phyloP scores from a whole-genome alignment of 2,888 invertebrate genomes.

The Phyllotreta cruciferae region DNA sequence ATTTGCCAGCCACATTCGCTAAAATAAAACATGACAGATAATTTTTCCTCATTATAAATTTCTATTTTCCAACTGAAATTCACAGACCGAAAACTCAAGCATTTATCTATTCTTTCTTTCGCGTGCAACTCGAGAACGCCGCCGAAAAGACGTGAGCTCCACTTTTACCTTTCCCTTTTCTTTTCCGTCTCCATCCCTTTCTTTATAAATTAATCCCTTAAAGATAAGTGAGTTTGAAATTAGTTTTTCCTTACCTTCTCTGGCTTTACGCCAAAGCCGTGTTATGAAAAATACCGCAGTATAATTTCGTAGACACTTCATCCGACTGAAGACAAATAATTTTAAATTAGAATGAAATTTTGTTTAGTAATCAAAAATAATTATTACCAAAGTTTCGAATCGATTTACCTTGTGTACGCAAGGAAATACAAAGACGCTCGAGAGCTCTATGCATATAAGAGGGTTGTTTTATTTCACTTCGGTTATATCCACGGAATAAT shows the following conservation, averaged over 20 bases:
- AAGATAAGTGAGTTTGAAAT: conserved; percentile 34
- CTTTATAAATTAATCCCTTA: conserved; percentile 34
- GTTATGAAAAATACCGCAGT: conserved; percentile 30
- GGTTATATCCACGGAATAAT: no score
- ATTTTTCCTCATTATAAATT: not conserved
- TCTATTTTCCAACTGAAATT: not conserved
- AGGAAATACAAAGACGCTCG: not conserved
- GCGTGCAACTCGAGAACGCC: conserved; percentile 27
- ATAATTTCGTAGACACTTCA: conserved; percentile 24
- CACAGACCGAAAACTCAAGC: conserved; percentile 11
- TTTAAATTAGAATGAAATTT: conserved; percentile 28
- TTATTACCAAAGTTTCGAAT: conserved; percentile 4
- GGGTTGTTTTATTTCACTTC: no score
- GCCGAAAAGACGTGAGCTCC: conserved; percentile 17
- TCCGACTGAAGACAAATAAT: conserved; percentile 26
- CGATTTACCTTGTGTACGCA: conserved; percentile 2
- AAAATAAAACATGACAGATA: no score
- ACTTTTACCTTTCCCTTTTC: not conserved
- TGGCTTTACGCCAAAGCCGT: conserved; percentile 20
- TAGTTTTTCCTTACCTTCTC: conserved; percentile 32
- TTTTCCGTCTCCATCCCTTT: conserved; percentile 12
- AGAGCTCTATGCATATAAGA: no score
- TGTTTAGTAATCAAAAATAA: conserved; percentile 23
- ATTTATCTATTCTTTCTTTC: conserved; percentile 28
- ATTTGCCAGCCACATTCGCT: no score